These are phyloP conservation scores for Sylvilagus bachmani DNA, from an alignment of 2,113 vertebrate species.

Conservation along the genomic window DNA sequence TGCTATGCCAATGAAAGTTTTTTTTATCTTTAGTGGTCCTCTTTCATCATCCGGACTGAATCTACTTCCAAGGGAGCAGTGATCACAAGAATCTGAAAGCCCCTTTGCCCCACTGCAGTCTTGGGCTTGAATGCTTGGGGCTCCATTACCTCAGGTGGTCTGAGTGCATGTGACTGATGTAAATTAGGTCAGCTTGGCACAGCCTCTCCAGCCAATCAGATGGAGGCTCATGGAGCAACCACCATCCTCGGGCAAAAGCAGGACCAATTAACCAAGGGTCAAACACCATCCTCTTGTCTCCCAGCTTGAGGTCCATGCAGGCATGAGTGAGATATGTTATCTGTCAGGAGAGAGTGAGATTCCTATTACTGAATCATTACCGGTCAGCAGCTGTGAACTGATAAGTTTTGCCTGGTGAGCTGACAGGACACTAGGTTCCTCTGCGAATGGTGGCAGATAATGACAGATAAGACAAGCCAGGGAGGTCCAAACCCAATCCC, in stretches of 20 bases:
- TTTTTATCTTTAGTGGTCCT: neutral
- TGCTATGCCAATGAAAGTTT: neutral
- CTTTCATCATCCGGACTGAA: neutral
- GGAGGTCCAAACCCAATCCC: neutral
- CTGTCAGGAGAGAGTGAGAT: slow-evolving; percentile 77
- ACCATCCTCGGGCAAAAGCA: slow-evolving; percentile 92
- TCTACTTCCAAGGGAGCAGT: neutral
- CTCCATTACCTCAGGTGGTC: slow-evolving; percentile 91
- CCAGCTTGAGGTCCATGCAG: slow-evolving; percentile 90
- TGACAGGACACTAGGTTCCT: too few relatives aligned
- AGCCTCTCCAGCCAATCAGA: slow-evolving; percentile 88
- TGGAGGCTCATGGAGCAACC: slow-evolving; percentile 91
- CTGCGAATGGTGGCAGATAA: neutral
- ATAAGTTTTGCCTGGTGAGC: neutral
- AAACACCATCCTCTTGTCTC: slow-evolving; percentile 87
- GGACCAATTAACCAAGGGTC: slow-evolving; percentile 92
- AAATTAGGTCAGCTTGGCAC: slow-evolving; percentile 89
- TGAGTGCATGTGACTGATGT: slow-evolving; percentile 93
- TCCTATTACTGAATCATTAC: neutral
- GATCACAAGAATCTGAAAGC: neutral
- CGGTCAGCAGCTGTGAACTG: neutral
- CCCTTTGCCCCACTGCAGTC: neutral
- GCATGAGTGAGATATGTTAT: slow-evolving; percentile 91
- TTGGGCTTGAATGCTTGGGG: neutral
- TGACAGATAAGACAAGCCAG: neutral